These are phyloP conservation scores for Hydractinia echinata DNA, from an alignment of 30 jellyfish, hydroid and myxozoan genomes.

Conservation along the genomic window DNA sequence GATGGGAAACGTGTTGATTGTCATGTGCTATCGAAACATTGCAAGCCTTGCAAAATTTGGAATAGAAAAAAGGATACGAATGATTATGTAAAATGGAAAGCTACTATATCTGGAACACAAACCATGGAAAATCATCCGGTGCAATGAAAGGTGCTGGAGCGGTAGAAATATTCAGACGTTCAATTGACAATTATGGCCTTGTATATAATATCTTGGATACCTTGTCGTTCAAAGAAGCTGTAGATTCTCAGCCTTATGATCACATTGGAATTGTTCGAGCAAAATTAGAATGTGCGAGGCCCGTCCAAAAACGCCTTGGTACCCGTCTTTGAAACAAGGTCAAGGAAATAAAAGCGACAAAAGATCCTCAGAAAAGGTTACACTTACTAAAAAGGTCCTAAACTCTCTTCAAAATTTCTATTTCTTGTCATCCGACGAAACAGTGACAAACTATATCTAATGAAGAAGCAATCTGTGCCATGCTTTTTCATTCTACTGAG, in stretches of 20 bases:
- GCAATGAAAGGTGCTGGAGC: no score
- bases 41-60: conserved; percentile 41
- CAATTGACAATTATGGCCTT: conserved; percentile 31
- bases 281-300: conserved; percentile 9
- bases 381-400: no score
- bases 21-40: conserved; percentile 9
- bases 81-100: conserved; percentile 29
- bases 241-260: conserved; percentile 15
- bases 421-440: no score
- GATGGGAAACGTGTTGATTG: conserved; percentile 38
- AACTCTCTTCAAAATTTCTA: no score
- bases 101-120: conserved; percentile 23
- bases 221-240: conserved; percentile 17
- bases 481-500: no score
- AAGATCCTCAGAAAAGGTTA: no score
- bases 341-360: no score
- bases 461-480: no score
- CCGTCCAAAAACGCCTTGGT: conserved; percentile 10
- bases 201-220: conserved; percentile 27
- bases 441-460: no score
- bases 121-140: conserved; percentile 37
- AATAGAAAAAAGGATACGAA: conserved; percentile 16
- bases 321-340: no score
- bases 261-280: neutral
- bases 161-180: conserved; percentile 28